phyloP scores from a whole-genome alignment of 2,888 invertebrate genomes.

The Drosophila niveifrons region DNA sequence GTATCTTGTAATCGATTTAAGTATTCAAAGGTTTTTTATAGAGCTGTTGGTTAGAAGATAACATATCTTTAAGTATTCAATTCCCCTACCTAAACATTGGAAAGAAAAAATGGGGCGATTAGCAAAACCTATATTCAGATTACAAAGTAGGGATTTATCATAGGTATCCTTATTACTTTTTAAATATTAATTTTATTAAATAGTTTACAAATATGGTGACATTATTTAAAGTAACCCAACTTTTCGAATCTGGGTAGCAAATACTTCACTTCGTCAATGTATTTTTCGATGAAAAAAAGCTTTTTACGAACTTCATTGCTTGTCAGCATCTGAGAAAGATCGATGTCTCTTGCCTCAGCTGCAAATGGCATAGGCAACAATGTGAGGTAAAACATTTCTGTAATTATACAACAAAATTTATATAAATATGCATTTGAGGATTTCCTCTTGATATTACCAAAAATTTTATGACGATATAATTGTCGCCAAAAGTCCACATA shows the following conservation, averaged over 20 bases:
- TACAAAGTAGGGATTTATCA: too few relatives aligned
- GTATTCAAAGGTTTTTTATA: too few relatives aligned
- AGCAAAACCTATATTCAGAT: too few relatives aligned
- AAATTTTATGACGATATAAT: slow-evolving; percentile 50
- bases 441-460: slow-evolving; percentile 54
- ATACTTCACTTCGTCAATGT: slow-evolving; percentile 31
- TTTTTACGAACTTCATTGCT: slow-evolving; percentile 23
- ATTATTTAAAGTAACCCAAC: slow-evolving; percentile 48
- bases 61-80: too few relatives aligned
- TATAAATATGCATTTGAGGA: slow-evolving; percentile 25
- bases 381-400: slow-evolving; percentile 38
- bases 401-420: background rate
- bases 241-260: slow-evolving; percentile 39
- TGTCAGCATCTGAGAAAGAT: slow-evolving; percentile 15
- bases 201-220: too few relatives aligned
- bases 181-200: too few relatives aligned
- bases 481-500: slow-evolving; percentile 57
- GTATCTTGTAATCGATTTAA: too few relatives aligned
- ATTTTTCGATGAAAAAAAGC: slow-evolving; percentile 24
- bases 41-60: too few relatives aligned
- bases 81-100: too few relatives aligned
- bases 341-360: background rate
- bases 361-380: slow-evolving; percentile 37
- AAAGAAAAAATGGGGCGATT: too few relatives aligned
- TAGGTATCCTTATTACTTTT: too few relatives aligned